Conservation (phyloP, 2,797 vertebrate genomes). For the Scolopax bukidnonensis region DNA sequence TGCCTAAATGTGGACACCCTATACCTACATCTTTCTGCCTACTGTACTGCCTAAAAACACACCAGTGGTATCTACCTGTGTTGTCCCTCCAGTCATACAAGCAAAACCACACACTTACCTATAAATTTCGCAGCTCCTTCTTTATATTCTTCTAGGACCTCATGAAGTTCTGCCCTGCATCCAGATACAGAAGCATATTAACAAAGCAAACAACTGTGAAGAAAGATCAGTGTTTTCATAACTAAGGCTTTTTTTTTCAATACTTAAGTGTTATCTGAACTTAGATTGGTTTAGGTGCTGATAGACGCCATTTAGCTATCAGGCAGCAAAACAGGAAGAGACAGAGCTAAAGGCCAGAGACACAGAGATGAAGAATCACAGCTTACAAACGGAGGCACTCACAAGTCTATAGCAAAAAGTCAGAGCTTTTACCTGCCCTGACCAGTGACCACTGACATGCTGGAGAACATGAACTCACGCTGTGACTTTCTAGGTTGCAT, state of each 20-base stretch:
- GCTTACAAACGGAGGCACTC: rapidly evolving
- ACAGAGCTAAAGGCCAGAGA: background rate
- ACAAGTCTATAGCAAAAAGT: background rate
- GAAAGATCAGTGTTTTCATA: background rate
- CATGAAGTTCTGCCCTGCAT: conserved; percentile 90
- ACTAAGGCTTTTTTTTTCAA: background rate
- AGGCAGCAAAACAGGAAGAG: background rate
- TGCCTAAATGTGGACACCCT: background rate
- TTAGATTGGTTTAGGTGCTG: background rate
- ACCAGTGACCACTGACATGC: background rate
- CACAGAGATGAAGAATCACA: background rate
- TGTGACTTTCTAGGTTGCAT: background rate
- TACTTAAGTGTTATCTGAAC: rapidly evolving
- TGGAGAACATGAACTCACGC: rapidly evolving
- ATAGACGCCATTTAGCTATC: background rate
- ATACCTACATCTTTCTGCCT: background rate
- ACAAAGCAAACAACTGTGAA: background rate
- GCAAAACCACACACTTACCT: conserved; percentile 77
- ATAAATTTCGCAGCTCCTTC: conserved; percentile 91
- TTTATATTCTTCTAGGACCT: conserved; percentile 91
- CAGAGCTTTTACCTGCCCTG: background rate
- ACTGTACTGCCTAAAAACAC: background rate
- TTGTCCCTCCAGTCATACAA: background rate
- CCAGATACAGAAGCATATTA: conserved; percentile 36
- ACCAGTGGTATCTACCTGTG: background rate